Evolutionary conservation across 2,888 invertebrate species (phyloP), one percentile per base, ranked within the genome.

Genomic region (Eupithecia abbreviata): DNA sequence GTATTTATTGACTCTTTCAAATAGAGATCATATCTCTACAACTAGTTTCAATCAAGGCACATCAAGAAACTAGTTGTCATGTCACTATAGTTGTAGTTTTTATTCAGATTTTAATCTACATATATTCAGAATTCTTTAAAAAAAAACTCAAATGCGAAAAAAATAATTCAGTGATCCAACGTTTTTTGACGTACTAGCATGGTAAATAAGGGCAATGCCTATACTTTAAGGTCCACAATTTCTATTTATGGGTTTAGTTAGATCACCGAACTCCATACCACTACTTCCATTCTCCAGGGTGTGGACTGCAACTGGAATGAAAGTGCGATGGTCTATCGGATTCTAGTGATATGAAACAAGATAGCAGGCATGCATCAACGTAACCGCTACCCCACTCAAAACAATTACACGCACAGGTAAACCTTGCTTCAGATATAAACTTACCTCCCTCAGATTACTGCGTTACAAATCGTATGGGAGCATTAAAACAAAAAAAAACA

Each of bases 401-500:
- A 30, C 62, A 62, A 62, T 62, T 58, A 18, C 58, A 58, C 58
- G 18, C 10, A 58, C 58, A 58, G n/a, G 18, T 58, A 18, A 58
- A 58, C 58, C 58, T 58, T 58, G 18, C 58, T 58, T 58, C 9
- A 18, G 18, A 58, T 58, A n/a, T 18, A 62, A 62, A 45, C 67
- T 10, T 68, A 49, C 71, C 41, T 42, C 13, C 30, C 49, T 72
- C 45, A 65, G 62, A 62, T 45, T 69, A 72, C 55, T 47, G 68
- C 68, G 74, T 71, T 68, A 51, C 67, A 68, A 71, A 77, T 71
- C 76, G 70, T 72, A 76, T 47, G 55, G 47, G 67, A 65, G 41
- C 68, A 51, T 30, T 49, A 75, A 13, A 75, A 43, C 65, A 73
- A 30, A 77, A 77, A 77, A 77, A 73, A 77, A 86, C 87, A 83